phyloP scores from a whole-genome alignment of 2,888 invertebrate genomes.

The Dorcus hopei region DNA sequence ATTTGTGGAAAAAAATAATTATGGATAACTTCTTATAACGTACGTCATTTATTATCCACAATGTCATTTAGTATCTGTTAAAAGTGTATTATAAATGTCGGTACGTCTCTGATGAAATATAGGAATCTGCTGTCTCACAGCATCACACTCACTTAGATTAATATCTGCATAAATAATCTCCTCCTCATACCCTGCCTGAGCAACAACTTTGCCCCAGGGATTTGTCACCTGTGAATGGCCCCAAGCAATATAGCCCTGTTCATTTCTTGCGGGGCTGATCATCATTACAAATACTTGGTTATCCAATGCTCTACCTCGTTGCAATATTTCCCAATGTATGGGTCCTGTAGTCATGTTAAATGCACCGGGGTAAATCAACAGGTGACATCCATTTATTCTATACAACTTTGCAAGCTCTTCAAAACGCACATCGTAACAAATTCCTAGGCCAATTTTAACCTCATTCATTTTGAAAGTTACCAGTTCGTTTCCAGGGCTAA shows the following conservation, averaged over 20 bases:
- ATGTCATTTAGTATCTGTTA: too few species aligned
- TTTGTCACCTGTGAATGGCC: slow-evolving; percentile 81
- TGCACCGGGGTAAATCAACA: slow-evolving; percentile 89
- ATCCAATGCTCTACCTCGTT: slow-evolving; percentile 78
- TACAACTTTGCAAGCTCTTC: slow-evolving; percentile 81
- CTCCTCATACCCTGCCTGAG: slow-evolving; percentile 67
- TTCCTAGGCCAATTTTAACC: slow-evolving; percentile 82
- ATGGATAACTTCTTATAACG: too few species aligned
- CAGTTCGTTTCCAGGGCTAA: slow-evolving; percentile 72
- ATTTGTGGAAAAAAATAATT: too few species aligned
- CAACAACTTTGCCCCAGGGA: slow-evolving; percentile 79
- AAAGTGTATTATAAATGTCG: slow-evolving; percentile 66
- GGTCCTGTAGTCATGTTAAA: slow-evolving; percentile 97
- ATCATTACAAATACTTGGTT: slow-evolving; percentile 86
- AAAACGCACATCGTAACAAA: slow-evolving; percentile 94
- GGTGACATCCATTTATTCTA: slow-evolving; percentile 66
- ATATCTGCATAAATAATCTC: slow-evolving; percentile 72
- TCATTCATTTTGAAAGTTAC: slow-evolving; percentile 70
- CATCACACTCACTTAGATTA: slow-evolving; percentile 68
- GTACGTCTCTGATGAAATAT: slow-evolving; percentile 61
- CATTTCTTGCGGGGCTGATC: slow-evolving; percentile 79
- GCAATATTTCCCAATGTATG: slow-evolving; percentile 86
- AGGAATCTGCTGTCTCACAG: slow-evolving; percentile 83
- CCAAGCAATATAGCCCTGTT: slow-evolving; percentile 79
- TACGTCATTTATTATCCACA: too few species aligned